Evolutionary conservation across 2,888 invertebrate species (phyloP).

Genomic region (Orthosia cruda): DNA sequence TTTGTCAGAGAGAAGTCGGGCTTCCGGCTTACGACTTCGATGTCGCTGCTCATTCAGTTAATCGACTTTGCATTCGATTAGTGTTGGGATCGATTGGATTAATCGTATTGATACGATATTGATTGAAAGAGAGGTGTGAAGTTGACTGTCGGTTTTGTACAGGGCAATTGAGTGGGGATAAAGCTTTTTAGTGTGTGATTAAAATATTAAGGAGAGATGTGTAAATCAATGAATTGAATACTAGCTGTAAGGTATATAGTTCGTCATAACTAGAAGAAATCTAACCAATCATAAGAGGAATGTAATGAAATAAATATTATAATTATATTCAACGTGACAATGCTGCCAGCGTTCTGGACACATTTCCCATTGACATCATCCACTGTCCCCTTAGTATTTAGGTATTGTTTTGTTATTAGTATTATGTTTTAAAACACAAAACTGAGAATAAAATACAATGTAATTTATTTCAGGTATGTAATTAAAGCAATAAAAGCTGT

Average conservation of each 20-base stretch:
- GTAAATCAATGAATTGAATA: neutral
- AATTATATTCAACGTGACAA: too few species aligned
- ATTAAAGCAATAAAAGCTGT: too few species aligned
- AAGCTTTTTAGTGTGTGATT: neutral
- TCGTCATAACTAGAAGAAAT: neutral
- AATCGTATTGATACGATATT: constrained; percentile 28
- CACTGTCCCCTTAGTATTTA: too few species aligned
- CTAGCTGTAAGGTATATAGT: neutral
- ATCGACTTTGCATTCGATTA: constrained; percentile 72
- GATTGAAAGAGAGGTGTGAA: constrained; percentile 40
- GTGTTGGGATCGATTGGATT: constrained; percentile 60
- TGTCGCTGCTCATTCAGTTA: constrained; percentile 62
- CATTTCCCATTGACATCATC: too few species aligned
- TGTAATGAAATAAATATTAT: too few species aligned
- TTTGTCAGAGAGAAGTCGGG: constrained; percentile 67
- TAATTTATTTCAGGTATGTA: too few species aligned
- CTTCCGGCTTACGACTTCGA: constrained; percentile 74
- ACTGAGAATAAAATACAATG: too few species aligned
- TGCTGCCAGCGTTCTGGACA: too few species aligned
- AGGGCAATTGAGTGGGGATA: constrained; percentile 14
- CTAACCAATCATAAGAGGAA: neutral
- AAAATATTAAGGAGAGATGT: neutral
- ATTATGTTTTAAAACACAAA: too few species aligned
- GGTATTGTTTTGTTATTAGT: too few species aligned
- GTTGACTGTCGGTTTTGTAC: constrained; percentile 20